Evolutionary conservation across 2,113 vertebrate genomes (phyloP).

Genomic region (Nesogale talazaci): DNA sequence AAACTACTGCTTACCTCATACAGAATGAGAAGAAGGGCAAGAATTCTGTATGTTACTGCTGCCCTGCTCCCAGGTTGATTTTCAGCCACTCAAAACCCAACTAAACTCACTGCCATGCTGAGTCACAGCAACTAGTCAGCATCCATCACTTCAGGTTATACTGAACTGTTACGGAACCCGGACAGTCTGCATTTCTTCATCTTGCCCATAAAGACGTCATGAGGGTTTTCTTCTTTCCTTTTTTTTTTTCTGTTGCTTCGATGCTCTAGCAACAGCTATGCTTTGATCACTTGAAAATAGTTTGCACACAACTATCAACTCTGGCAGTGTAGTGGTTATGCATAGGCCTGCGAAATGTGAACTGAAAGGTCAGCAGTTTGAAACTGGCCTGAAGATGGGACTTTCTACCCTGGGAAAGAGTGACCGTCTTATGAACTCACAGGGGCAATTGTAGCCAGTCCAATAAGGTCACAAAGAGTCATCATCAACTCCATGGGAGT

Average conservation of each 20-base stretch:
- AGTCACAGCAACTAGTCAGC: background rate
- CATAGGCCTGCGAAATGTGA: background rate
- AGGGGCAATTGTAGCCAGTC: too few relatives aligned
- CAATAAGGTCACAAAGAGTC: too few relatives aligned
- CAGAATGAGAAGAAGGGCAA: background rate
- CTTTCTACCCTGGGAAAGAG: too few relatives aligned
- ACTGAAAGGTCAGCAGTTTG: too few relatives aligned
- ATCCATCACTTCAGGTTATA: background rate
- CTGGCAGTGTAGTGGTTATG: background rate
- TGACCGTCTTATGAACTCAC: too few relatives aligned
- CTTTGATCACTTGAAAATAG: slow-evolving; percentile 40
- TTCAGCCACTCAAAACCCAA: background rate
- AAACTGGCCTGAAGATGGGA: too few relatives aligned
- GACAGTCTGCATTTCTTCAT: slow-evolving; percentile 38
- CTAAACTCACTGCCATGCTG: too few relatives aligned
- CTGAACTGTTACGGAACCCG: background rate
- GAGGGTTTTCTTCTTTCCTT: too few relatives aligned
- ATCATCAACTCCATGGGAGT: too few relatives aligned
- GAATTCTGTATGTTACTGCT: background rate
- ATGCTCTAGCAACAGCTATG: background rate
- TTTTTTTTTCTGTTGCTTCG: too few relatives aligned
- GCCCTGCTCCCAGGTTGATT: background rate
- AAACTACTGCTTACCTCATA: slow-evolving; percentile 1
- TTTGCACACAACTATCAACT: background rate
- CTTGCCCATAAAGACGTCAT: slow-evolving; percentile 24